Evolutionary conservation across 35 echinoderm and acorn worm species (phyloP), one percentile per base, ranked within the genome.

Genomic region (Stichopus chloronotus): DNA sequence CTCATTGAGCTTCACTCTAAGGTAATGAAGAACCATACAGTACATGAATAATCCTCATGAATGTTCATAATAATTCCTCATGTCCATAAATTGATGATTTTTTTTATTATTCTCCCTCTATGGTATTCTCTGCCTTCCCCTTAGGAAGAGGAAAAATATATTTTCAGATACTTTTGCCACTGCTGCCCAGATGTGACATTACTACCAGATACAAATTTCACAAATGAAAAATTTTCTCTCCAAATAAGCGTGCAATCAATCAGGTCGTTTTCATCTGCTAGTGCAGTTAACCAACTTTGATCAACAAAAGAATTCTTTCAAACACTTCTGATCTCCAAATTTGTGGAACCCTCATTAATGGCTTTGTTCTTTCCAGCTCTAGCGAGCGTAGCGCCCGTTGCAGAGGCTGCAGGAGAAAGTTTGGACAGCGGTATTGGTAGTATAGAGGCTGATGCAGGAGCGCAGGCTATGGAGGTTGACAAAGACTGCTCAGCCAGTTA

Each of bases 351-450:
- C 19, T 65, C 11, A 4, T 65, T 9, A 10, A 65, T 65, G 19
- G 10, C 20, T 58, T 88, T 30, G 5, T 79, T 14, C 30, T 14
- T 81, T 81, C 23, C 82, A 85, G 82, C 55, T 55, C 54, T 58
- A 16, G 17, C 87, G 12, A 89, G 87, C 71, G 60, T 71, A 24
- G 61, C 23, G 13, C 57, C 59, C 20, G 65, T 55, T 2, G 19
- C 22, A 12, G 55, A 57, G 52, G 55, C 52, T 14, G 8, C 55
- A 13, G 80, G 55, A 23, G 90, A 91, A 25, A 91, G 90, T 58
- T 6, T 91, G 65, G 90, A 91, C 76, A 91, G 90, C n/a, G 90
- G 90, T 91, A 53, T 91, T 56, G 90, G 90, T 2, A 91, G 90
- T 53, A 52, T 91, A 22, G 90, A 91, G 13, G 20, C 53, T 14